Evolutionary conservation across 2,113 vertebrate genomes (phyloP).

Genomic region (Sinocyclocheilus maitianheensis): DNA sequence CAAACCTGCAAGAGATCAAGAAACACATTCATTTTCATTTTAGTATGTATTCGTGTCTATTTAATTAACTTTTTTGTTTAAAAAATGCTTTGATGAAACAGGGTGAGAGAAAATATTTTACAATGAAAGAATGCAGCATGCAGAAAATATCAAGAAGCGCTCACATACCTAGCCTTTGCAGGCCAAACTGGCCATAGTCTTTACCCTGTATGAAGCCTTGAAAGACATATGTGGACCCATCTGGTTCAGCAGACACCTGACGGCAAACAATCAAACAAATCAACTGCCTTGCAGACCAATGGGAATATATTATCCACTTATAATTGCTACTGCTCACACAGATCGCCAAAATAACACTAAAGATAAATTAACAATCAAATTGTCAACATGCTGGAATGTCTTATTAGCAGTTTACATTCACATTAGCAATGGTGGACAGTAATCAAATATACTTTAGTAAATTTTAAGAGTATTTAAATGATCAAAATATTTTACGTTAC

Average conservation of each 20-base stretch:
- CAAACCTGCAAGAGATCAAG: constrained; percentile 78
- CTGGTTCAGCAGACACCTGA: constrained; percentile 95
- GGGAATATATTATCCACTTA: not conserved
- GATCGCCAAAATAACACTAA: not conserved
- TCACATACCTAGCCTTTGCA: constrained; percentile 91
- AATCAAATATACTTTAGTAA: not conserved
- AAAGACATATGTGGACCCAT: constrained; percentile 96
- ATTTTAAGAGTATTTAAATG: not conserved
- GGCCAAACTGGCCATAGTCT: constrained; percentile 98
- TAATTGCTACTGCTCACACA: not conserved
- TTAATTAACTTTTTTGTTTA: too few relatives aligned
- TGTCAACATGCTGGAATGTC: not conserved
- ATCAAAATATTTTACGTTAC: not conserved
- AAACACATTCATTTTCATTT: constrained; percentile 18
- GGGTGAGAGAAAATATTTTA: too few relatives aligned
- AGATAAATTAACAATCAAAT: not conserved
- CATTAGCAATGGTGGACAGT: not conserved
- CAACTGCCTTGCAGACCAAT: too few relatives aligned
- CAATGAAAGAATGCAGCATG: not conserved
- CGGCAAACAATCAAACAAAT: not conserved
- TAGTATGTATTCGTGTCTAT: not conserved
- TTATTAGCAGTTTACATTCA: not conserved
- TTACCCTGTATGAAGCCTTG: constrained; percentile 99
- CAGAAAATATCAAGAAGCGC: not conserved
- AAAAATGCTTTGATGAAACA: too few relatives aligned